These are phyloP conservation scores for Drosophila repleta DNA, from an alignment of 1,140 invertebrate species.

Conservation along the genomic window DNA sequence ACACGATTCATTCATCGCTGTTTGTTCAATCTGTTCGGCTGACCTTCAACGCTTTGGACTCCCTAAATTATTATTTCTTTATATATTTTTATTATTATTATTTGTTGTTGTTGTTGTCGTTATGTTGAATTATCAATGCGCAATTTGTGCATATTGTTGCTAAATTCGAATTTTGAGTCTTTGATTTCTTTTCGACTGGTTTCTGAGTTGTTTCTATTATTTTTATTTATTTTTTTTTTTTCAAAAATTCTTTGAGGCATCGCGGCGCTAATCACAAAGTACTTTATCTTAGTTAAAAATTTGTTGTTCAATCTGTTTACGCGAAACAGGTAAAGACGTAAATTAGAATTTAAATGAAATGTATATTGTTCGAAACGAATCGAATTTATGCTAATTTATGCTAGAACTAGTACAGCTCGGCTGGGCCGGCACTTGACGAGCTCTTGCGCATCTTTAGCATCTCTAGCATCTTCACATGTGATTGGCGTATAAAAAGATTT, in stretches of 20 bases:
- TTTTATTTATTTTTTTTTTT: no score
- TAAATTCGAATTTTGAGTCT: neutral
- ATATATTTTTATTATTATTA: conserved; percentile 3
- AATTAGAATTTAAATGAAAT: conserved; percentile 35
- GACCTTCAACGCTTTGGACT: conserved; percentile 47
- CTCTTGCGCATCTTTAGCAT: neutral
- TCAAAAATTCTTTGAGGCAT: conserved; percentile 41
- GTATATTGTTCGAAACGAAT: conserved; percentile 27
- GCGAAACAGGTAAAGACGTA: conserved; percentile 26
- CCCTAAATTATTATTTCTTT: conserved; percentile 51
- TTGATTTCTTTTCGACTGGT: conserved; percentile 17
- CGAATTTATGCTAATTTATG: conserved; percentile 29
- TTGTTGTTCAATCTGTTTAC: neutral
- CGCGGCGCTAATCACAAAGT: conserved; percentile 42
- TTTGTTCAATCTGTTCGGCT: conserved; percentile 41
- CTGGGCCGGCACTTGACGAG: neutral
- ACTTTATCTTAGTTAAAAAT: conserved; percentile 21
- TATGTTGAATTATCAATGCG: conserved; percentile 42
- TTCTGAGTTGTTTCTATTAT: conserved; percentile 17
- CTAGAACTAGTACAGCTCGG: no score
- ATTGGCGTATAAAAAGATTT: conserved; percentile 21
- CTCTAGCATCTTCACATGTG: neutral
- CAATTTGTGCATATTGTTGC: conserved; percentile 37
- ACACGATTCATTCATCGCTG: conserved; percentile 36
- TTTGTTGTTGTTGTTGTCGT: conserved; percentile 3